A percentile compares a stretch with the other conserved stretches of the same genome.
These are phyloP conservation scores for Crotalus horridus DNA, from an alignment of 2,113 vertebrate genomes.

Conservation along the genomic window DNA sequence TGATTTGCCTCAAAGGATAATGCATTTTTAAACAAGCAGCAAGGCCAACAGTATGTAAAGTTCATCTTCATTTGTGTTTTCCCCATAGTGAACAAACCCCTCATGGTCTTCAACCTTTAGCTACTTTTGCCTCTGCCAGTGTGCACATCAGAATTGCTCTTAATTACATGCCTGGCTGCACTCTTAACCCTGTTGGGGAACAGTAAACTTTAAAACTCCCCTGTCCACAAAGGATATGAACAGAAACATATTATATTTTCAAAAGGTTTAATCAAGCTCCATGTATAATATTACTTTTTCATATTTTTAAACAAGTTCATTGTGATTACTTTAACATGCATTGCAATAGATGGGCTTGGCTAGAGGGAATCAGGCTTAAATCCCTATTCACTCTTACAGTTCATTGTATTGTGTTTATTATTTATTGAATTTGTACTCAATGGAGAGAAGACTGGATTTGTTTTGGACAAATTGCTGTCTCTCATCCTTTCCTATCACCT, in stretches of 20 bases:
- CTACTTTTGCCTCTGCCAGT: slow-evolving; percentile 49
- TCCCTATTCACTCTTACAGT: neutral
- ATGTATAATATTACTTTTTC: neutral
- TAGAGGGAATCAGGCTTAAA: neutral
- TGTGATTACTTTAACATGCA: neutral
- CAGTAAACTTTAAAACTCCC: slow-evolving; percentile 60
- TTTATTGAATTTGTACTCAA: neutral
- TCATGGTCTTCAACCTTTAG: slow-evolving; percentile 48
- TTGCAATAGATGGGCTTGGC: neutral
- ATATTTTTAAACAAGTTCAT: slow-evolving; percentile 8
- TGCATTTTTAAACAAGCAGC: slow-evolving; percentile 70
- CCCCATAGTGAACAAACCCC: slow-evolving; percentile 48
- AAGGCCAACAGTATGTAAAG: slow-evolving; percentile 57
- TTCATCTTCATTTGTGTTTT: slow-evolving; percentile 61
- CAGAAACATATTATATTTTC: slow-evolving; percentile 47
- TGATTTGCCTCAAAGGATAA: slow-evolving; percentile 66
- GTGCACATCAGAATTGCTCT: slow-evolving; percentile 51
- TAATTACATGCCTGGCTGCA: slow-evolving; percentile 59
- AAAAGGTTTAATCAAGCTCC: slow-evolving; percentile 2
- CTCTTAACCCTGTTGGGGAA: slow-evolving; percentile 53
- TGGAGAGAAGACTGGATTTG: neutral
- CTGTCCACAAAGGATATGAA: slow-evolving; percentile 48
- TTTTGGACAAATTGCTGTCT: neutral
- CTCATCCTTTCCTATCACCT: neutral
- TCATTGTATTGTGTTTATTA: neutral